phyloP scores from a whole-genome alignment of 1,140 invertebrate genomes.

The Cecropterus lyciades region DNA sequence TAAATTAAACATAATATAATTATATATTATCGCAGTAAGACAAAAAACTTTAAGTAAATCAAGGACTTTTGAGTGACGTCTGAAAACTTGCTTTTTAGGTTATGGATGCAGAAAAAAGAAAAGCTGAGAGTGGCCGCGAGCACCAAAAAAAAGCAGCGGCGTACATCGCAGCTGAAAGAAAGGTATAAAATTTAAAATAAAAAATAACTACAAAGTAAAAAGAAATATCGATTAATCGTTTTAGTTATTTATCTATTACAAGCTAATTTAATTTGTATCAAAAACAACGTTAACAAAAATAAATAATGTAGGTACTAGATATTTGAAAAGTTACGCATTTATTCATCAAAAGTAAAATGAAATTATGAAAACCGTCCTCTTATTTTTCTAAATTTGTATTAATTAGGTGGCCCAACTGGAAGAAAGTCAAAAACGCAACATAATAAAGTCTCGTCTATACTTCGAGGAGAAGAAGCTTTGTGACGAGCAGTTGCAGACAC shows the following conservation, averaged over 20 bases:
- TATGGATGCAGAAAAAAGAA: slow-evolving; percentile 96
- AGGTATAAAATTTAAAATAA: slow-evolving; percentile 68
- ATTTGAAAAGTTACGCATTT: too few relatives aligned
- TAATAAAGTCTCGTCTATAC: slow-evolving; percentile 94
- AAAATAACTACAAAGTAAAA: too few relatives aligned
- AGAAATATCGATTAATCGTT: too few relatives aligned
- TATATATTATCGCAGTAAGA: too few relatives aligned
- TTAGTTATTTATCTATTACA: too few relatives aligned
- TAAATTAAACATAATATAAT: too few relatives aligned
- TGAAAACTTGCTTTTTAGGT: slow-evolving; percentile 86
- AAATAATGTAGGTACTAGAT: too few relatives aligned
- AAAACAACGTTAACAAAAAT: too few relatives aligned
- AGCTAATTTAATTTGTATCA: too few relatives aligned
- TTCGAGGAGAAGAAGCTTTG: slow-evolving; percentile 97
- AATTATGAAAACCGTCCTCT: too few relatives aligned
- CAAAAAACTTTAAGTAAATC: too few relatives aligned
- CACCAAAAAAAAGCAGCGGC: slow-evolving; percentile 91
- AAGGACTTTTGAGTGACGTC: not conserved
- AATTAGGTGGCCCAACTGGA: slow-evolving; percentile 88
- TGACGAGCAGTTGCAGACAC: slow-evolving; percentile 95
- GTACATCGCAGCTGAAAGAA: slow-evolving; percentile 91
- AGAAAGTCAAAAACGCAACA: slow-evolving; percentile 90
- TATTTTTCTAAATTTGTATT: slow-evolving; percentile 37
- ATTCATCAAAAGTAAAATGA: too few relatives aligned
- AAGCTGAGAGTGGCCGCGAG: slow-evolving; percentile 93